Base-by-base conservation (phyloP, 2,888 invertebrate genomes). In the Isoperla grammatica region DNA sequence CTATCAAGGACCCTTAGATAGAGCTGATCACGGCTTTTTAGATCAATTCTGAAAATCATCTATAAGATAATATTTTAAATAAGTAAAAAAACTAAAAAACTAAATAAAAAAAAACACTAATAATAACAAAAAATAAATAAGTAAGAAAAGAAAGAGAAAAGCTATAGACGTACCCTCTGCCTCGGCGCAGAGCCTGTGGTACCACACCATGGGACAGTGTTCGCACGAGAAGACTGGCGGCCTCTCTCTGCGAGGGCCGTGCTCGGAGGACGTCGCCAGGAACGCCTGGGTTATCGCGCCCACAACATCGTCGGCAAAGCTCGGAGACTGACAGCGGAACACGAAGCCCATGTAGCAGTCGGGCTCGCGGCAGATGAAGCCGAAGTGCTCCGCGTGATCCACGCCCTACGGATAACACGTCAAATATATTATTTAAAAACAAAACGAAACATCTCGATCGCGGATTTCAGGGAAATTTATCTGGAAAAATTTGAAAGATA, bases 191-290 rank as follows among this genome's bases (percentile, higher is more conserved):
- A 97, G 78, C 69, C 89, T 86, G 70, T 94, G 93, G 73, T 90
- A 95, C 92, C 95, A 96, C 57, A 95, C 80, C 89, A 96, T 90
- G 0, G 96, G 96, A 69, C 96, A 97, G 69, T 92, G 90, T 64
- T 95, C 95, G 72, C 96, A 97, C 0, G 90, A 88, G 70, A 88
- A 82, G 60, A 89, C 84, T 0, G 85, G 79, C 1, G 82, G 85
- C 68, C 82, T 81, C 66, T 85, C 81, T 67, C 81, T 71, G 50
- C 84, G 79, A 67, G 80, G 81, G n/a, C 71, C 70, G 29, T 49
- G 11, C 42, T 42, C 42, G 40, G 76, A 75, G 59, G 72, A 71
- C 43, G 83, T 81, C 0, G 81, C 81, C 13, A 81, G 76, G 68
- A 86, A 88, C 0, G 92, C 90, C 74, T 89, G 89, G 60, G 83